These are phyloP conservation scores for Otus sunia DNA, from an alignment of 2,113 vertebrate species.

Conservation along the genomic window DNA sequence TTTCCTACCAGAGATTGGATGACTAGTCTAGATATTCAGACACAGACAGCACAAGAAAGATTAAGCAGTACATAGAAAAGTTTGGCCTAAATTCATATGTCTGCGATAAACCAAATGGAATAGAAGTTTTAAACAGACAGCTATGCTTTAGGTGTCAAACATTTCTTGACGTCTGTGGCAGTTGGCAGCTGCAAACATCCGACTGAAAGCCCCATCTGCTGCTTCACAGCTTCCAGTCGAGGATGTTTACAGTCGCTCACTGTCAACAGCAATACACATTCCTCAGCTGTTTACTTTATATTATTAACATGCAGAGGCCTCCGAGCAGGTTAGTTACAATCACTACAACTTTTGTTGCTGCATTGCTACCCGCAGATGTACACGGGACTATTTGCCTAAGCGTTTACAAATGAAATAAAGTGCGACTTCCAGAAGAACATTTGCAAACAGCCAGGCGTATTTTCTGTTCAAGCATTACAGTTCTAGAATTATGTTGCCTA, in stretches of 20 bases:
- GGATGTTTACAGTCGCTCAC: conserved; percentile 99
- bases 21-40: not conserved
- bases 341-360: not conserved
- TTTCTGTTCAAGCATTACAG: not conserved
- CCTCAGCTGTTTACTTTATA: conserved; percentile 53
- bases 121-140: conserved; percentile 20
- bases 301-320: conserved; percentile 38
- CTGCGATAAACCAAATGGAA: conserved; percentile 19
- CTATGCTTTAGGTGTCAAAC: conserved; percentile 49
- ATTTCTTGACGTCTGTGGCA: conserved; percentile 84
- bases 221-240: conserved; percentile 98
- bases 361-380: not conserved
- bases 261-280: conserved; percentile 72
- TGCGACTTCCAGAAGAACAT: not conserved
- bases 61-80: not conserved
- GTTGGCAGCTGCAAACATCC: conserved; percentile 99
- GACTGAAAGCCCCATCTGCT: conserved; percentile 93
- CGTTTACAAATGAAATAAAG: not conserved
- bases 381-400: rapidly evolving
- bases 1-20: not conserved
- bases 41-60: not conserved
- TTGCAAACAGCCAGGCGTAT: not conserved
- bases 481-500: not conserved
- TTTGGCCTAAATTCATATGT: not conserved
- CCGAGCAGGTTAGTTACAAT: conserved; percentile 36